phyloP scores from a whole-genome alignment of 2,888 invertebrate genomes.

The Eubasilissa splendida region DNA sequence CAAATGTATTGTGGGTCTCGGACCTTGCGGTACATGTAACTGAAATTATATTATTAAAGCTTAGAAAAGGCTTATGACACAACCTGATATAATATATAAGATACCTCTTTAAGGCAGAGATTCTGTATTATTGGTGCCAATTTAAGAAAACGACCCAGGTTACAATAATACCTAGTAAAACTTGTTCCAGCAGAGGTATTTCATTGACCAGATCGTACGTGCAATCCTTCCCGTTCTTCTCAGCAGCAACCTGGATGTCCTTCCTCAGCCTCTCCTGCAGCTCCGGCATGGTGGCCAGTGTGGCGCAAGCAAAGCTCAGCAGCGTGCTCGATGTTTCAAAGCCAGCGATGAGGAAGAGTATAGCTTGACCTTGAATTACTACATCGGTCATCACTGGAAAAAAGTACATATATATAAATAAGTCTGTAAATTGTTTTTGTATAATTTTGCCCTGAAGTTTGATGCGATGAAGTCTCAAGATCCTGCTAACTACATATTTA shows the following conservation, averaged over 20 bases:
- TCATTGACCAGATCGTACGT: slow-evolving; percentile 60
- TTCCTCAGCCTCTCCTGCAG: slow-evolving; percentile 68
- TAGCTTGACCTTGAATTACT: slow-evolving; percentile 73
- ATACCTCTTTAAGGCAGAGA: no score
- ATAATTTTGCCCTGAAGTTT: no score
- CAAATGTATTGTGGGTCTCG: no score
- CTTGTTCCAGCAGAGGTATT: slow-evolving; percentile 62
- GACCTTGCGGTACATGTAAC: no score
- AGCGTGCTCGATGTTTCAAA: slow-evolving; percentile 76
- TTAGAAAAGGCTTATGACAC: no score
- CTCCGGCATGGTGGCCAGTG: slow-evolving; percentile 69
- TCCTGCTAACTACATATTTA: no score
- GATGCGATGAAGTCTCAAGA: no score
- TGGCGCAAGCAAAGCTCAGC: slow-evolving; percentile 72
- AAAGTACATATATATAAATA: slow-evolving; percentile 22
- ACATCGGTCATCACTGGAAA: slow-evolving; percentile 70
- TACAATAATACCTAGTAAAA: slow-evolving; percentile 59
- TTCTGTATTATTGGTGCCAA: no score
- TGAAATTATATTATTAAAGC: no score
- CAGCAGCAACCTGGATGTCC: slow-evolving; percentile 66
- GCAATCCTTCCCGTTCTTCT: slow-evolving; percentile 62
- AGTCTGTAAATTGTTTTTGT: no score
- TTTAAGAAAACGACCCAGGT: not conserved
- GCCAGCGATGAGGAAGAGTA: slow-evolving; percentile 75
- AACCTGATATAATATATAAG: no score